Conservation (phyloP, 2,797 vertebrate species). For the Falco rusticolus region DNA sequence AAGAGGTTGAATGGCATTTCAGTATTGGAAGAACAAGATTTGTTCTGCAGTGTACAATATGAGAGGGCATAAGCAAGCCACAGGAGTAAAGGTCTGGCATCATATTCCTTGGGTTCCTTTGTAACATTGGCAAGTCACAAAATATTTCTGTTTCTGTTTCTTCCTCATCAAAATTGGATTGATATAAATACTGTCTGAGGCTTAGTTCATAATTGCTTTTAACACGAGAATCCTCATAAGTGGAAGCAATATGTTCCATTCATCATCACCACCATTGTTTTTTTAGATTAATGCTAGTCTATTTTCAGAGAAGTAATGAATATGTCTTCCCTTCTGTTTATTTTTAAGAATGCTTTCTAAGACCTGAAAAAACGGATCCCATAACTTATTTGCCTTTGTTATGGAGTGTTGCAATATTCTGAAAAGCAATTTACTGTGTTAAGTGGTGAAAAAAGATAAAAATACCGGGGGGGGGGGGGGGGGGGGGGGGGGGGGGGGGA, state of each 20-base stretch:
- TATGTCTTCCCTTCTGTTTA: background rate
- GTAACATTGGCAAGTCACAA: background rate
- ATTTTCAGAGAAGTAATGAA: background rate
- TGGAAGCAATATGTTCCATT: background rate
- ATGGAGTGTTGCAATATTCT: background rate
- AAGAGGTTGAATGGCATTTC: background rate
- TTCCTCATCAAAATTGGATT: background rate
- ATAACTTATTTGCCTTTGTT: background rate
- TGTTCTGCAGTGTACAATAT: background rate
- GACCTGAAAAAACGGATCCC: background rate
- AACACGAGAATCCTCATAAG: background rate
- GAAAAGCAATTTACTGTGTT: slow-evolving; percentile 9
- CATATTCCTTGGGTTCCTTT: background rate
- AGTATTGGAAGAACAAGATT: background rate
- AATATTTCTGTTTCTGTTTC: background rate
- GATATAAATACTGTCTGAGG: background rate
- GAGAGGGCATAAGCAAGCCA: background rate
- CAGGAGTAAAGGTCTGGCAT: background rate
- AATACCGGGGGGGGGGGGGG: background rate
- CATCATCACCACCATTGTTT: background rate
- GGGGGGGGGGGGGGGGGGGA: too few relatives aligned
- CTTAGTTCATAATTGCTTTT: background rate
- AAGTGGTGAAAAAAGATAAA: background rate
- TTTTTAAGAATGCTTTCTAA: background rate
- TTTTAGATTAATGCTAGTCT: background rate